Conservation (phyloP, 1,140 invertebrate genomes). For the Heliconius eleuchia region DNA sequence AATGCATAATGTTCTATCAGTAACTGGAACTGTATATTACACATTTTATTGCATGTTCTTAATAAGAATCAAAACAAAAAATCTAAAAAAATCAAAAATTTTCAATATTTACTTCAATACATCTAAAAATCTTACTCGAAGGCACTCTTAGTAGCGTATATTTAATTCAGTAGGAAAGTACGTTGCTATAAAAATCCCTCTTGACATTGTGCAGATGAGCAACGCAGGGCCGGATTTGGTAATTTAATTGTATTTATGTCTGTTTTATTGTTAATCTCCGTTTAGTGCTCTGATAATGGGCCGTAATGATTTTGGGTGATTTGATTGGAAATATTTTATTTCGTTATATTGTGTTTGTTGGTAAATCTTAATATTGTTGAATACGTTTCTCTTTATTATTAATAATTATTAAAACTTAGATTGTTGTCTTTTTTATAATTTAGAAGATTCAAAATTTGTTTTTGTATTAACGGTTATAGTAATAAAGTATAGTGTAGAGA, state of each 20-base stretch:
- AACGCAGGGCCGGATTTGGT: constrained; percentile 66
- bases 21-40: too few species aligned
- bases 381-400: not conserved
- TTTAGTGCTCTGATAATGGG: constrained; percentile 70
- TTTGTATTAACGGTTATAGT: too few species aligned
- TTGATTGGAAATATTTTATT: constrained; percentile 25
- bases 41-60: too few species aligned
- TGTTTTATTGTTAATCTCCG: constrained; percentile 77
- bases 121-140: constrained; percentile 58
- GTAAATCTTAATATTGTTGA: not conserved
- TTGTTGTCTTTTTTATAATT: too few species aligned
- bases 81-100: too few species aligned
- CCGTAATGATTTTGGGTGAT: constrained; percentile 60
- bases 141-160: constrained; percentile 76
- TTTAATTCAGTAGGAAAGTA: constrained; percentile 77
- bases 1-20: too few species aligned
- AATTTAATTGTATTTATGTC: constrained; percentile 78
- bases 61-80: too few species aligned
- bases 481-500: too few species aligned
- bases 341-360: not conserved
- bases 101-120: not conserved
- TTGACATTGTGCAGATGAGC: constrained; percentile 77
- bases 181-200: constrained; percentile 77
- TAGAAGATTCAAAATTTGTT: too few species aligned
- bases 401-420: too few species aligned